Evolutionary conservation across 2,888 invertebrate species (phyloP), one percentile per base, ranked within the genome.

Genomic region (Arrhopalites spinosus): DNA sequence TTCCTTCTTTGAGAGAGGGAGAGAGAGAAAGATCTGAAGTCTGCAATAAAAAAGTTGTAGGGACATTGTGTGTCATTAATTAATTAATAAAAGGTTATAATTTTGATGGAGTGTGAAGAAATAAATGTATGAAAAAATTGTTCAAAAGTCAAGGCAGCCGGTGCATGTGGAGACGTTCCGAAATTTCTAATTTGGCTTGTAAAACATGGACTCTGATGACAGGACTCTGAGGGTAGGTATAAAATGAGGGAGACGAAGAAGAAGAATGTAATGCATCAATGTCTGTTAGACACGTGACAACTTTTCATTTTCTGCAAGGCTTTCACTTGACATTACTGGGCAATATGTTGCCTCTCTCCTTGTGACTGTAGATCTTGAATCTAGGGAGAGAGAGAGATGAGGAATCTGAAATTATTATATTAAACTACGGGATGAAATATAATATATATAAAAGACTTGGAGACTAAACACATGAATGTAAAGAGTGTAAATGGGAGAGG

Each of bases 401-500:
- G n/a, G 50, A 50, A 50, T 50, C 15, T 50, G 50, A n/a, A 50
- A 5, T 50, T 15, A 50, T 50, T n/a, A n/a, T 50, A 50, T n/a
- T n/a, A n/a, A n/a, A n/a, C n/a, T n/a, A 50, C 50, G n/a, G 45
- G 15, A 50, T 50, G 50, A 50, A 50, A 50, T n/a, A 50, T 50
- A 15, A 5, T 7, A 45, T 15, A 15, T 11, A 45, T 11, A 45
- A n/a, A n/a, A 17, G 17, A 50, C n/a, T n/a, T n/a, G n/a, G 50
- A n/a, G 15, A n/a, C 50, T 50, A 50, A n/a, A 50, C 17, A 50
- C 36, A 36, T 7, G 5, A 11, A 7, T 11, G 11, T 36, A 36
- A 3, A 7, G 11, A 36, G 11, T 36, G 36, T 36, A 11, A 36
- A 36, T 36, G 36, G 36, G 36, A 36, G 36, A 36, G 36, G 36